Evolutionary conservation across 2,888 invertebrate genomes (phyloP), one percentile per base, ranked within the genome.

Genomic region (Archaeoteleia sp.): DNA sequence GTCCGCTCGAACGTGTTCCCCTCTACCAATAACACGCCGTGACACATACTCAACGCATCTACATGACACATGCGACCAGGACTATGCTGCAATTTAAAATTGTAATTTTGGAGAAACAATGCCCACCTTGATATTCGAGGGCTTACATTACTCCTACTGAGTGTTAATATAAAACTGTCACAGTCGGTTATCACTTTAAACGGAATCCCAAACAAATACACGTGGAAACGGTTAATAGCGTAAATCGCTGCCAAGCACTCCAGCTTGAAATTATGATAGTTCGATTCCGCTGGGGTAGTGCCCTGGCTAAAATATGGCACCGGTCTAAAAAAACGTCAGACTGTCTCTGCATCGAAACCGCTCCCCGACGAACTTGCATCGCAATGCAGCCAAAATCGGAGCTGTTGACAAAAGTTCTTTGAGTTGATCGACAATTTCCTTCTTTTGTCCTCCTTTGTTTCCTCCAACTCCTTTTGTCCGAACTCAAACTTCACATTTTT

Each of bases 161-260:
- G 15, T 0, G 72, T 69, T 0, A 75, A 23, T 0, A 58, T 39
- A 43, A 73, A 73, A 43, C 69, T 70, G 17, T 76, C 70, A 13
- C 81, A 80, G 55, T 79, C 80, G 0, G 77, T 80, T 1, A 77
- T 15, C 0, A 82, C 71, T 6, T 68, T 72, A 30, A 81, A 80
- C 3, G 37, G 54, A 1, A 68, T 60, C 0, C 77, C 76, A 0
- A 60, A 67, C 0, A 82, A 15, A 40, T 80, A 81, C 4, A 77
- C 57, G 1, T 76, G 73, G 10, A 80, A 79, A 7, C 78, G 60
- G 7, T 71, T 43, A 0, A 81, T 34, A 0, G 74, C 74, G 46
- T 74, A 76, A 0, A 78, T 66, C 0, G 78, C 70, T 0, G 80
- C 78, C 2, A 82, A 49, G 14, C 62, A 67, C 42, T 82, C 79